Conservation (phyloP, 2,113 vertebrate species). For the Pseudorasbora parva region DNA sequence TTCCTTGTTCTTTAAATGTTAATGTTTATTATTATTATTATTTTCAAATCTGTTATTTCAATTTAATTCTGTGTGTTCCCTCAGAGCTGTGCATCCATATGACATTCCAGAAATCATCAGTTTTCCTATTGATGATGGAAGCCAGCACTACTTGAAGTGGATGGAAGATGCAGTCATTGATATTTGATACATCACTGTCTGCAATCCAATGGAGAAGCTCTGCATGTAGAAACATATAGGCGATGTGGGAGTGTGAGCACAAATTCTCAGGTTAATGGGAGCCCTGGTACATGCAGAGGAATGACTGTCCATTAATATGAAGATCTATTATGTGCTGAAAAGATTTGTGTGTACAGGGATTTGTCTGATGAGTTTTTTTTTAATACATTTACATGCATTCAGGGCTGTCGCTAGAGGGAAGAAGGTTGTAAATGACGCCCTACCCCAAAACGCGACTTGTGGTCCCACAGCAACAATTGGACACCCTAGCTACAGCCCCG, state of each 20-base stretch:
- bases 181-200: constrained; percentile 59
- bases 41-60: not conserved
- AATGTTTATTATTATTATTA: not conserved
- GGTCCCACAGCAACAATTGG: no score
- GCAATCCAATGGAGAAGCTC: not conserved
- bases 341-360: not conserved
- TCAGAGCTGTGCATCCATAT: constrained; percentile 85
- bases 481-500: no score
- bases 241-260: not conserved
- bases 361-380: not conserved
- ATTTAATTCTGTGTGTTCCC: not conserved
- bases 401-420: no score
- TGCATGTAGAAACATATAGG: not conserved
- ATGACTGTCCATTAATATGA: not conserved
- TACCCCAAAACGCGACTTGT: no score
- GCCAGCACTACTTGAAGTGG: constrained; percentile 79
- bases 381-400: not conserved
- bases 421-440: no score
- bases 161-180: constrained; percentile 80
- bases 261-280: constrained; percentile 12
- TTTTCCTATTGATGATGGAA: constrained; percentile 82
- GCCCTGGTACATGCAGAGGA: not conserved
- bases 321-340: not conserved
- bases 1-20: not conserved
- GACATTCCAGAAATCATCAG: constrained; percentile 86